Conservation (phyloP, 1,140 invertebrate species). For the Cotesia glomerata region DNA sequence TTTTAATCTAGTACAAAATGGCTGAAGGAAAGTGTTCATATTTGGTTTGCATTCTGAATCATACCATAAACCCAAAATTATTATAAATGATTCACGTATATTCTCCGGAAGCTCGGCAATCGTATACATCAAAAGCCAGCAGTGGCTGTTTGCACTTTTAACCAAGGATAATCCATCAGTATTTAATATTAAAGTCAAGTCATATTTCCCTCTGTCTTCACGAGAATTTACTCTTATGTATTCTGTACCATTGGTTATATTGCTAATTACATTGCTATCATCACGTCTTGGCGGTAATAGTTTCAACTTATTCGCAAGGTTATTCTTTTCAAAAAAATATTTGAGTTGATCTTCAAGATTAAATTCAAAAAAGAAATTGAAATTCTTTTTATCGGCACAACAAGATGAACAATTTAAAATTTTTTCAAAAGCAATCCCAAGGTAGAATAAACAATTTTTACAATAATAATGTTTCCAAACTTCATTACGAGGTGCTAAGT, state of each 20-base stretch:
- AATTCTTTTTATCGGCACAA: background rate
- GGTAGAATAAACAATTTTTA: conserved; percentile 25
- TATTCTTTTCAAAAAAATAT: conserved; percentile 30
- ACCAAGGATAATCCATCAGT: no score
- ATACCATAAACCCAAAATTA: conserved; percentile 29
- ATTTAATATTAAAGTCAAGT: conserved; percentile 35
- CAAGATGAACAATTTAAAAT: conserved; percentile 18
- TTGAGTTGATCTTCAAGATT: conserved; percentile 28
- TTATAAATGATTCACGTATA: conserved; percentile 24
- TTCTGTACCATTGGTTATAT: conserved; percentile 34
- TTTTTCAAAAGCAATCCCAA: conserved; percentile 1
- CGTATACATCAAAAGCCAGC: conserved; percentile 29
- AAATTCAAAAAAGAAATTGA: conserved; percentile 30
- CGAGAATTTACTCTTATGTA: conserved; percentile 33
- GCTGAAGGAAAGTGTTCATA: conserved; percentile 32
- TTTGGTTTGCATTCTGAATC: conserved; percentile 18
- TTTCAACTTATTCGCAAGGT: conserved; percentile 28
- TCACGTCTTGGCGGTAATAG: background rate
- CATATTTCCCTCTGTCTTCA: conserved; percentile 13
- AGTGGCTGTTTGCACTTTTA: conserved; percentile 29
- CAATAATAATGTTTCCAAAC: conserved; percentile 37
- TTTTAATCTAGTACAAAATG: conserved; percentile 27
- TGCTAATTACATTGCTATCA: conserved; percentile 20
- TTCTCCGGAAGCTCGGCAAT: conserved; percentile 31
- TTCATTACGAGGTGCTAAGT: conserved; percentile 13